Base-by-base conservation (phyloP, 1,140 invertebrate genomes). In the Drosophila suzukii region DNA sequence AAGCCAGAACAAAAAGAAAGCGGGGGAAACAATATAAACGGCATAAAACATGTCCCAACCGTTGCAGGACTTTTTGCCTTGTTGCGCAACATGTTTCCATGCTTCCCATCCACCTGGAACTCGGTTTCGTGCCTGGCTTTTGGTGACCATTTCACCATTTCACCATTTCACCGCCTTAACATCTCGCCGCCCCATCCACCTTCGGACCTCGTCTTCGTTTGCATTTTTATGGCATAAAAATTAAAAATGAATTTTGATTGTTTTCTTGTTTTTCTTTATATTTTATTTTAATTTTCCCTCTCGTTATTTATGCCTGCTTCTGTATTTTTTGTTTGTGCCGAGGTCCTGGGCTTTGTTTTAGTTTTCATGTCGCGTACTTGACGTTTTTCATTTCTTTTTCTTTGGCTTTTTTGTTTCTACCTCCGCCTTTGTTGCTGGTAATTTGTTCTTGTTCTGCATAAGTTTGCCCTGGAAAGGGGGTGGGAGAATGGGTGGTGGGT, bases 171-270 rank as follows among this genome's bases (percentile, higher is more conserved):
- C 11, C 44, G 2, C 20, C 20, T 27, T 13, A 10, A 8, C 32
- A 32, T 34, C 2, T 32, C 30, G 6, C 24, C 24, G 6, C 44
- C 32, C 30, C 20, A n/a, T 39, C 53, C 24, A 11, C n/a, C 15
- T 15, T 50, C 39, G 36, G 13, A 46, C 57, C 24, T 65, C 49
- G 75, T 72, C 80, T 77, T 84, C 84, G 81, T 88, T 88, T 84
- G 85, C 84, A 88, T 88, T 88, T 88, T 88, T 88, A 88, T 88
- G 84, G 84, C 77, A 88, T 88, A 90, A 88, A 88, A 88, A 88
- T 88, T 90, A 88, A 88, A 88, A 88, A 88, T 80, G 83, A 88
- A 88, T 89, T 90, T 88, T 89, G 83, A 90, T 88, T 88, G 84
- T 88, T 88, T 86, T 89, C 57, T 72, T 71, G 27, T 56, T 58